Conservation (phyloP, 1,140 invertebrate genomes). For the Micrasema minimum region DNA sequence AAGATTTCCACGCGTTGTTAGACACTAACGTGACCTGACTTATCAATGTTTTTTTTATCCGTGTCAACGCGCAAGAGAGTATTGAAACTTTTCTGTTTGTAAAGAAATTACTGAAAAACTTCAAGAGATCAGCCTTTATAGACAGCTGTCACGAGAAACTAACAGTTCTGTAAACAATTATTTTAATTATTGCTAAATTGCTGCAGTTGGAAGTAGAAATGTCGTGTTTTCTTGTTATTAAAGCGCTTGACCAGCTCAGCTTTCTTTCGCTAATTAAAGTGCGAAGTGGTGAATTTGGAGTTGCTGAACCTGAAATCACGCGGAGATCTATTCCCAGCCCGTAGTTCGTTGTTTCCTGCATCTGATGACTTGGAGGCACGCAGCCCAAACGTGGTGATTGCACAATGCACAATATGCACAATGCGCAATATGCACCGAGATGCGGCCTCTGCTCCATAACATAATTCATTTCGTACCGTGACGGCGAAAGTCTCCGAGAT, state of each 20-base stretch:
- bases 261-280: neutral
- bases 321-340: too few relatives aligned
- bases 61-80: neutral
- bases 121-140: too few relatives aligned
- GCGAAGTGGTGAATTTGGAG: neutral
- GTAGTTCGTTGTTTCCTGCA: too few relatives aligned
- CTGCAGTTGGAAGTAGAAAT: too few relatives aligned
- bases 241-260: too few relatives aligned
- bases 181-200: too few relatives aligned
- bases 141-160: too few relatives aligned
- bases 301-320: neutral
- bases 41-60: conserved; percentile 3
- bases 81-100: conserved; percentile 7
- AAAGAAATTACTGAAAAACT: neutral
- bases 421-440: too few relatives aligned
- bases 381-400: conserved; percentile 35
- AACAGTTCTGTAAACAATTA: too few relatives aligned
- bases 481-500: conserved; percentile 51
- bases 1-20: conserved; percentile 20
- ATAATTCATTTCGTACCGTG: conserved; percentile 49
- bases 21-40: conserved; percentile 12
- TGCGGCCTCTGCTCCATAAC: conserved; percentile 48
- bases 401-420: too few relatives aligned
- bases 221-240: too few relatives aligned
- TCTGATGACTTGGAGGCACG: neutral